These are phyloP conservation scores for Euplagia quadripunctaria DNA, from an alignment of 2,888 invertebrate species.

Conservation along the genomic window DNA sequence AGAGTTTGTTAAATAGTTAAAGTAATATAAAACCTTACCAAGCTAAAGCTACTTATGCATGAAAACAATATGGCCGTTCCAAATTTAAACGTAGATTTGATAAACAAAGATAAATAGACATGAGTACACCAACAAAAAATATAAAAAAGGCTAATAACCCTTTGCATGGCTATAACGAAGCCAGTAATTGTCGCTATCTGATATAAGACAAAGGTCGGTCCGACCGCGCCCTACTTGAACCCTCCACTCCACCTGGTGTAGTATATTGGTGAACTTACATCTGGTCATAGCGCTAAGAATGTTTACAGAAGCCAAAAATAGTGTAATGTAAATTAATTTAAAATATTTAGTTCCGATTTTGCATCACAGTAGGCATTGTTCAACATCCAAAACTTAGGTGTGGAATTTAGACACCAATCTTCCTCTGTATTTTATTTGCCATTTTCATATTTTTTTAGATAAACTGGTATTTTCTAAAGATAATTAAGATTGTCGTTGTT, in stretches of 20 bases:
- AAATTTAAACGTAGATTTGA: background rate
- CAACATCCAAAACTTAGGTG: no score
- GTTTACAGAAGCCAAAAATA: conserved; percentile 39
- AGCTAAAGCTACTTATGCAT: background rate
- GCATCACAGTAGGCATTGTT: background rate
- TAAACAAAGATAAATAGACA: conserved; percentile 12
- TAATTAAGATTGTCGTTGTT: no score
- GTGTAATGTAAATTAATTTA: no score
- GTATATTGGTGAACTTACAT: conserved; percentile 38
- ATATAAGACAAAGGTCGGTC: conserved; percentile 76
- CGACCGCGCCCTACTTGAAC: conserved; percentile 44
- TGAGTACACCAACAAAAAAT: conserved; percentile 1
- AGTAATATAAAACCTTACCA: background rate
- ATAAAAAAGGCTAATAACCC: conserved; percentile 53
- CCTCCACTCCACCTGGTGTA: conserved; percentile 42
- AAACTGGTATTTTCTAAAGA: no score
- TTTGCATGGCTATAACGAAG: conserved; percentile 61
- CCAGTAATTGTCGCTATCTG: conserved; percentile 69
- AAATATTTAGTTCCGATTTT: background rate
- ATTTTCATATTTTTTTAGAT: no score
- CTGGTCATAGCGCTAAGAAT: conserved; percentile 39
- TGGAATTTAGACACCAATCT: no score
- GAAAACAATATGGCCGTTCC: background rate
- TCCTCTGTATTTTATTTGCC: no score
- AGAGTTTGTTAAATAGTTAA: no score